Percentiles rank a stretch among this genome's conserved stretches.
phyloP scores from a whole-genome alignment of 2,113 vertebrate genomes.

The Odontophorus gujanensis region DNA sequence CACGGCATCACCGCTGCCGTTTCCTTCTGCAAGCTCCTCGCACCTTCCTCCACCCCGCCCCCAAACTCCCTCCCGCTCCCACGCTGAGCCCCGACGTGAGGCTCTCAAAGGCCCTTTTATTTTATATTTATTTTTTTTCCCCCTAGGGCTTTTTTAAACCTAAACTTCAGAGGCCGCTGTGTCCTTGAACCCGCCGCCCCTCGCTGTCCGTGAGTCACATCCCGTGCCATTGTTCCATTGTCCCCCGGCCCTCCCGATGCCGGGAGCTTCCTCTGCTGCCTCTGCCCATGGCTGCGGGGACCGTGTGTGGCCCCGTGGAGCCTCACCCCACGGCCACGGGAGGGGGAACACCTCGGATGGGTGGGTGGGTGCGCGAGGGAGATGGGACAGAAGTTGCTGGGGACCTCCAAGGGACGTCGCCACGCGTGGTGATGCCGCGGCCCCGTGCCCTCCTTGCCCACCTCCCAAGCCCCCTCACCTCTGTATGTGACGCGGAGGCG shows the following conservation, averaged over 20 bases:
- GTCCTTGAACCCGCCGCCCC: slow-evolving; percentile 47
- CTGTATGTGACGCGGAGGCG: slow-evolving; percentile 73
- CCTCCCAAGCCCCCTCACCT: slow-evolving; percentile 52
- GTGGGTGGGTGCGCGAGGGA: no score
- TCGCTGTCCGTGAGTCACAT: slow-evolving; percentile 68
- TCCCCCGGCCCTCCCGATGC: slow-evolving; percentile 51
- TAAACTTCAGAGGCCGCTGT: slow-evolving; percentile 47
- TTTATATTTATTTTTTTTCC: not conserved
- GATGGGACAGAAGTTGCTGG: not conserved
- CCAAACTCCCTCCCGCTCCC: not conserved
- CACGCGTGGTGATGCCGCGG: not conserved
- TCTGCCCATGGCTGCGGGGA: not conserved
- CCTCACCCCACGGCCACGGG: no score
- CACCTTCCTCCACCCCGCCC: not conserved
- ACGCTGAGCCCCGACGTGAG: slow-evolving; percentile 30
- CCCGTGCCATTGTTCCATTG: slow-evolving; percentile 61
- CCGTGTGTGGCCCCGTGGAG: not conserved
- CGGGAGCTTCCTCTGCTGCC: slow-evolving; percentile 70
- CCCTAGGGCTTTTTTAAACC: slow-evolving; percentile 16
- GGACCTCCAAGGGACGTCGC: not conserved
- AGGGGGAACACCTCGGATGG: no score
- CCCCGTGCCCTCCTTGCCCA: not conserved
- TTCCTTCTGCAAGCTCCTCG: slow-evolving; percentile 48
- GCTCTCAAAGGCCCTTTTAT: slow-evolving; percentile 8
- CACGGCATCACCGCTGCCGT: slow-evolving; percentile 47